Evolutionary conservation across 2,113 vertebrate species (phyloP).

Genomic region (Athene noctua): DNA sequence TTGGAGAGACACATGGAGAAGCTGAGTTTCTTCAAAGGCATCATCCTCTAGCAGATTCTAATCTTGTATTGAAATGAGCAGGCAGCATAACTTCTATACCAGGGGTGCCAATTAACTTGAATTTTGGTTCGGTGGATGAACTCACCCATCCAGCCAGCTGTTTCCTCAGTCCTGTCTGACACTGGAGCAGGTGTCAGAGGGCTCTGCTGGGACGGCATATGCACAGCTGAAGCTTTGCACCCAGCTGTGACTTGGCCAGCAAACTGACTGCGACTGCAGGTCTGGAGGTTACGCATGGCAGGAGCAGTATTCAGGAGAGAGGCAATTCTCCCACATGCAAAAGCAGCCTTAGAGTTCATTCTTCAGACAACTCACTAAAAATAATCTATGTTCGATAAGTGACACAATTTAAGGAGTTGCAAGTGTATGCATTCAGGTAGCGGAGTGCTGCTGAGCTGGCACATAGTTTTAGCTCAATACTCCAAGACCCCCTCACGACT

Average conservation of each 20-base stretch:
- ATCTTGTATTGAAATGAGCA: not conserved
- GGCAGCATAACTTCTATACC: accelerated
- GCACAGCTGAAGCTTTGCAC: not conserved
- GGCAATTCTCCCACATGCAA: not conserved
- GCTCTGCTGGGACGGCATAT: not conserved
- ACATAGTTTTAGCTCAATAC: accelerated
- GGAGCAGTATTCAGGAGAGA: not conserved
- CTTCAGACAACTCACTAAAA: not conserved
- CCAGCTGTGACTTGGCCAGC: not conserved
- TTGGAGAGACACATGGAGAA: not conserved
- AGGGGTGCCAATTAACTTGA: not conserved
- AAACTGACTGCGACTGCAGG: not conserved
- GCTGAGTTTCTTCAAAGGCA: not conserved
- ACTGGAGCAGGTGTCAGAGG: not conserved
- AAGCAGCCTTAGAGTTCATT: not conserved
- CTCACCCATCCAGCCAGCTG: not conserved
- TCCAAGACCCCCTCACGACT: accelerated
- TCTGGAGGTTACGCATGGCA: accelerated
- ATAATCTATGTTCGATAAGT: not conserved
- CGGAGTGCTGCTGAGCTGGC: not conserved
- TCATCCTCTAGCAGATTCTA: not conserved
- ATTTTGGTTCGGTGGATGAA: not conserved
- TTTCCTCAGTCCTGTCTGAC: not conserved
- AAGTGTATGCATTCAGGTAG: not conserved
- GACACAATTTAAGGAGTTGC: not conserved